Conservation (phyloP, 2,888 invertebrate genomes). For the Saturnia pavonia region DNA sequence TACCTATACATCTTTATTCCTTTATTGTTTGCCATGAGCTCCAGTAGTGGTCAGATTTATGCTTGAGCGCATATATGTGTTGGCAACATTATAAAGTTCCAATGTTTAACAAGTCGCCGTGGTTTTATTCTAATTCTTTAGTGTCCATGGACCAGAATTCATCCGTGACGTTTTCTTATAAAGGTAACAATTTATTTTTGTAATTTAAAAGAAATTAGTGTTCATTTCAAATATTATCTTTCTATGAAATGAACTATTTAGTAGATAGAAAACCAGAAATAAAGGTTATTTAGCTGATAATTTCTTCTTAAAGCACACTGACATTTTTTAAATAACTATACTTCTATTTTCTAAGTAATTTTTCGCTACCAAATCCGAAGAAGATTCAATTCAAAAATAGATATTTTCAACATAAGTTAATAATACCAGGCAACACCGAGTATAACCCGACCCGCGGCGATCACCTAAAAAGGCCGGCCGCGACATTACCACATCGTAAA, state of each 20-base stretch:
- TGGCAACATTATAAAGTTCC: neutral
- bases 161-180: too few relatives aligned
- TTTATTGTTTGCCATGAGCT: neutral
- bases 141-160: neutral
- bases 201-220: too few relatives aligned
- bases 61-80: neutral
- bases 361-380: neutral
- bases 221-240: too few relatives aligned
- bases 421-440: neutral
- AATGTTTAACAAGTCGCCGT: neutral
- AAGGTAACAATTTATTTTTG: too few relatives aligned
- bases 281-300: too few relatives aligned
- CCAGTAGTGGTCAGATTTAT: neutral
- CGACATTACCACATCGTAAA: conserved; percentile 76
- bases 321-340: too few relatives aligned
- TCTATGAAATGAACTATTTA: too few relatives aligned
- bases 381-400: neutral
- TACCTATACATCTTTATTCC: neutral
- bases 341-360: neutral
- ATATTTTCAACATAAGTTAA: neutral
- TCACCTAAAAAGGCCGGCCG: conserved; percentile 61
- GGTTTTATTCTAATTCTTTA: neutral
- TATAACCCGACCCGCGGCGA: conserved; percentile 27
- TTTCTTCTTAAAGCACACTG: too few relatives aligned
- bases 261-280: too few relatives aligned